Evolutionary conservation across 2,113 vertebrate genomes (phyloP), one percentile per base, ranked within the genome.

Genomic region (Emydocephalus ijimae): DNA sequence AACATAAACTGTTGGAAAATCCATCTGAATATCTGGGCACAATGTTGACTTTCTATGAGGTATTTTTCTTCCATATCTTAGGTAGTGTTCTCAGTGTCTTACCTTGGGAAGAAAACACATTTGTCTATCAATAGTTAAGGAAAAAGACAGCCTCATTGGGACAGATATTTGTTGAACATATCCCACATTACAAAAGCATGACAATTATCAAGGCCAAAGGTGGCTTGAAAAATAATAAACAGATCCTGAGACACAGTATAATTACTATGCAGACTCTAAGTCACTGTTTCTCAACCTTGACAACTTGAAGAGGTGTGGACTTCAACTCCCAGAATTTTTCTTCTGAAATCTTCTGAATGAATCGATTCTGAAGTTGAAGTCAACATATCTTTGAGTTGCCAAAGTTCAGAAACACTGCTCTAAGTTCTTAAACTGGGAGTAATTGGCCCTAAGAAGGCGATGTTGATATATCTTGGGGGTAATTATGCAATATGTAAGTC

Each of bases 21-120:
- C 94, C 92, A 15, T 92, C 61, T 92, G 93, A 91, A 29, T 23
- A 91, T 92, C 93, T 94, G 94, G 89, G 94, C 93, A 93, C 69
- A 91, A 92, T 94, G 90, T 95, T 94, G 95, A 92, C 94, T 94
- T 95, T 94, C 90, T 87, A 5, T 89, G 93, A 93, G 18, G 7
- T 21, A 43, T 43, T 81, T 81, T 81, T 81, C n/a, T 85, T 93
- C 91, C 95, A 94, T 52, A 91, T 93, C 85, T 93, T 61, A 88
- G 88, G 48, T 92, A 93, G 56, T 88, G 95, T 95, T 96, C 93
- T 94, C 64, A 94, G 89, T 92, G 93, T 95, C 95, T 95, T 39
- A 90, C 55, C 88, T 90, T 54, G 52, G 81, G 87, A 95, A 94
- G 87, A 94, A 94, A 94, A 45, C 1, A 15, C 5, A 85, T 48